Percentiles rank a stretch among this genome's conserved stretches.
phyloP scores from a whole-genome alignment of 2,113 vertebrate species.

The Anseranas semipalmata region DNA sequence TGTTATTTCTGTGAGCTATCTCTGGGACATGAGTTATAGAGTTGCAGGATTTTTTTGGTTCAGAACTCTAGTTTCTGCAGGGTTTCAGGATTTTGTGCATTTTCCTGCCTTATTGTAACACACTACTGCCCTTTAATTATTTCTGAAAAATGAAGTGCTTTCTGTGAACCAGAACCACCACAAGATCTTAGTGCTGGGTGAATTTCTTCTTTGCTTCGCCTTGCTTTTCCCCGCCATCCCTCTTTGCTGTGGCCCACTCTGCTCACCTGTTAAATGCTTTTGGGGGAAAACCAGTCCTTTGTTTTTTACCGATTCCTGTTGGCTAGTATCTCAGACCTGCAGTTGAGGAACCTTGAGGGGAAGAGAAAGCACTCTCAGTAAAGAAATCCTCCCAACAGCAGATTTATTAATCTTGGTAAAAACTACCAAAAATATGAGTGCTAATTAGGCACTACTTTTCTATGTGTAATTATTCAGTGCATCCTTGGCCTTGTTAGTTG shows the following conservation, averaged over 20 bases:
- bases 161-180: background rate
- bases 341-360: background rate
- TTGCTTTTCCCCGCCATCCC: background rate
- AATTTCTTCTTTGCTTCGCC: background rate
- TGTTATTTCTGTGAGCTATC: background rate
- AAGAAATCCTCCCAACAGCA: background rate
- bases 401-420: background rate
- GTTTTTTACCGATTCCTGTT: background rate
- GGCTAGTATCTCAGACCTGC: background rate
- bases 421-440: background rate
- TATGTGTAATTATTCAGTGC: background rate
- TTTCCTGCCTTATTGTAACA: too few species aligned
- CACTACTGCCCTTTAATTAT: background rate
- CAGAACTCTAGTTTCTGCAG: background rate
- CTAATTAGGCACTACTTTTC: background rate
- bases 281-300: background rate
- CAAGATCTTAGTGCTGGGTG: background rate
- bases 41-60: background rate
- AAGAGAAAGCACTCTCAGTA: background rate
- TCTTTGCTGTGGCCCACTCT: background rate
- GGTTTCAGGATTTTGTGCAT: background rate
- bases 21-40: background rate
- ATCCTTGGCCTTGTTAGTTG: background rate
- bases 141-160: background rate
- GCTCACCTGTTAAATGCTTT: background rate